Percentiles rank a stretch among this genome's conserved stretches.
These are phyloP conservation scores for Sylvia borin DNA, from an alignment of 2,797 vertebrate genomes.

Conservation along the genomic window DNA sequence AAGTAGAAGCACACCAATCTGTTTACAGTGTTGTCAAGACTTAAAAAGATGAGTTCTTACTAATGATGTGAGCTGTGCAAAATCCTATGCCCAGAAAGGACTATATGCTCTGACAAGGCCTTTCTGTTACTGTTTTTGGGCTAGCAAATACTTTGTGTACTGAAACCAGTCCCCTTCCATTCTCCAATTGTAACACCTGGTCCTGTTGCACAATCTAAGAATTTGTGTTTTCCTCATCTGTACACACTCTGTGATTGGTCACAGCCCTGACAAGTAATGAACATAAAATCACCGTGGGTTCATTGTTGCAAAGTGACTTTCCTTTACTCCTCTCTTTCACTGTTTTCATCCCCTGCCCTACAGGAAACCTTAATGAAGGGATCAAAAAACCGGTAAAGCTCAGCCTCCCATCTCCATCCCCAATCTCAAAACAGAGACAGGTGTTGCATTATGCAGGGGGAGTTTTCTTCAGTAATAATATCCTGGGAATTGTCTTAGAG, in stretches of 20 bases:
- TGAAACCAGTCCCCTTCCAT: not conserved
- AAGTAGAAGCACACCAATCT: not conserved
- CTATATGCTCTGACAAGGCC: not conserved
- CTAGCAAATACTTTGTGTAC: not conserved
- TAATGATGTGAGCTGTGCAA: not conserved
- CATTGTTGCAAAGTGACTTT: not conserved
- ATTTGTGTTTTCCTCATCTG: not conserved
- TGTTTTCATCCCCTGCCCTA: not conserved
- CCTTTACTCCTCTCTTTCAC: not conserved
- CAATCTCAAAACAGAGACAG: not conserved
- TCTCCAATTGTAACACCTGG: not conserved
- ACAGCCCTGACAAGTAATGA: not conserved
- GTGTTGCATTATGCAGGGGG: conserved; percentile 73
- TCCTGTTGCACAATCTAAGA: not conserved
- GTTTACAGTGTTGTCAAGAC: not conserved
- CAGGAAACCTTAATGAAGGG: not conserved
- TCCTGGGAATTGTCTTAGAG: conserved; percentile 81
- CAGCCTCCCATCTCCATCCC: not conserved
- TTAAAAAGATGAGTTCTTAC: not conserved
- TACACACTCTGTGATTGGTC: not conserved
- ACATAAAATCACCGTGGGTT: not conserved
- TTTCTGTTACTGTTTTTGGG: not conserved
- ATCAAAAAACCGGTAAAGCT: not conserved
- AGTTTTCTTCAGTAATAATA: conserved; percentile 68
- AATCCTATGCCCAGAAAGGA: not conserved